Percentiles rank a stretch among this genome's conserved stretches.
These are phyloP conservation scores for Gryllus bimaculatus DNA, from an alignment of 1,140 invertebrate genomes.

Conservation along the genomic window DNA sequence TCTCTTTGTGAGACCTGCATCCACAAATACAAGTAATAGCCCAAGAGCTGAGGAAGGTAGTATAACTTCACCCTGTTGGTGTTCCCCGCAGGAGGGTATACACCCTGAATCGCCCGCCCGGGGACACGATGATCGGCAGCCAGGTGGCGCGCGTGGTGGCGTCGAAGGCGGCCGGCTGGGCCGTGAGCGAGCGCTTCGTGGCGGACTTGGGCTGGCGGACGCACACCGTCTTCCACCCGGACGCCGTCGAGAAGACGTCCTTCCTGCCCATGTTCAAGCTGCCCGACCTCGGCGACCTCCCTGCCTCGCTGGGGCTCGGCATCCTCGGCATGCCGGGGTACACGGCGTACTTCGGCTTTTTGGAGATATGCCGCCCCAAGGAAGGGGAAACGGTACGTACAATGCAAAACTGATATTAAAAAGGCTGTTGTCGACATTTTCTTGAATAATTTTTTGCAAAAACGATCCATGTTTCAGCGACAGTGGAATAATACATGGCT, in stretches of 20 bases:
- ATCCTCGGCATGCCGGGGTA: constrained; percentile 41
- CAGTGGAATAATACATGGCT: no score
- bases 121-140: constrained; percentile 24
- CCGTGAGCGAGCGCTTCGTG: constrained; percentile 38
- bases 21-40: no score
- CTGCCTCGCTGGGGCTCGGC: constrained; percentile 33
- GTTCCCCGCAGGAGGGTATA: constrained; percentile 20
- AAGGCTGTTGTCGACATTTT: no score
- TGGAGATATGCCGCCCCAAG: constrained; percentile 57
- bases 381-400: constrained; percentile 47
- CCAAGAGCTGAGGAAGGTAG: no score
- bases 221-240: constrained; percentile 35
- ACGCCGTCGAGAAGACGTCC: neutral
- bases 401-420: no score
- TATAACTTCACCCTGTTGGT: no score
- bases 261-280: constrained; percentile 25
- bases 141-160: constrained; percentile 32
- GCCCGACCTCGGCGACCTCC: constrained; percentile 31
- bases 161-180: constrained; percentile 39
- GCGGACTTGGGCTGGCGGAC: constrained; percentile 45
- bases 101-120: constrained; percentile 6
- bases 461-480: no score
- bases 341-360: constrained; percentile 62
- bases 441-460: no score
- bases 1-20: no score